Percentiles rank a stretch among this genome's conserved stretches.
Evolutionary conservation across 2,888 invertebrate genomes (phyloP).

Genomic region (Drosophila dives): DNA sequence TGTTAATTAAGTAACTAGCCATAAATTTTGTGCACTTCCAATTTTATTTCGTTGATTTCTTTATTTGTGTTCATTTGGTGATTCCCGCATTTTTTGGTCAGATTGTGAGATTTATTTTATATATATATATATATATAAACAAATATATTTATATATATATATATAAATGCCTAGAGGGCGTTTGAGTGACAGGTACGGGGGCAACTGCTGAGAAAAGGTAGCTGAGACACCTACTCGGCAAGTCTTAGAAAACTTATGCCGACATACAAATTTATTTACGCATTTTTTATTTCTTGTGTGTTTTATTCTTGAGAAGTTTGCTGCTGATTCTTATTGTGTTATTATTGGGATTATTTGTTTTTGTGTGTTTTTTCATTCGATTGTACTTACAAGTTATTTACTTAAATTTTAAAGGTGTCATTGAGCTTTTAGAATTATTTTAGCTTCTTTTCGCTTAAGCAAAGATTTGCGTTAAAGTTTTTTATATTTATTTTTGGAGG

Average conservation of each 20-base stretch:
- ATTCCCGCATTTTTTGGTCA: slow-evolving; percentile 45
- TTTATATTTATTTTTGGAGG: not conserved
- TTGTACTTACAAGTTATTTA: slow-evolving; percentile 25
- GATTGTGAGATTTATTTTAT: slow-evolving; percentile 53
- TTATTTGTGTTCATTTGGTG: slow-evolving; percentile 20
- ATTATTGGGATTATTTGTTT: slow-evolving; percentile 16
- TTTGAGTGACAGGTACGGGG: slow-evolving; percentile 68
- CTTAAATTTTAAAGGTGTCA: slow-evolving; percentile 45
- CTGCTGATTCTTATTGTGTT: slow-evolving; percentile 25
- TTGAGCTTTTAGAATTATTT: slow-evolving; percentile 24
- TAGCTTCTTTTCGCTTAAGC: slow-evolving; percentile 4
- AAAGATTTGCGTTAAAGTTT: not conserved
- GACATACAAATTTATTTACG: not conserved
- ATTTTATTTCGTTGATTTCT: slow-evolving; percentile 45
- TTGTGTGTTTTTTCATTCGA: not conserved
- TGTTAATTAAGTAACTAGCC: slow-evolving; percentile 54
- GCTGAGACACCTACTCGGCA: slow-evolving; percentile 40
- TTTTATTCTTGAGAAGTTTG: slow-evolving; percentile 32
- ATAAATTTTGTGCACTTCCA: slow-evolving; percentile 54
- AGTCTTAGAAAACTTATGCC: slow-evolving; percentile 11
- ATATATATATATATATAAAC: slow-evolving; percentile 19
- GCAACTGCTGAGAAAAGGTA: slow-evolving; percentile 36
- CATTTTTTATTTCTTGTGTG: not conserved
- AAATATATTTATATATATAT: slow-evolving; percentile 10
- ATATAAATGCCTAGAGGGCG: slow-evolving; percentile 41